Percentiles rank a stretch among this genome's conserved stretches.
Evolutionary conservation across 35 echinoderm and acorn worm species (phyloP).

Genomic region (Apostichopus californicus): DNA sequence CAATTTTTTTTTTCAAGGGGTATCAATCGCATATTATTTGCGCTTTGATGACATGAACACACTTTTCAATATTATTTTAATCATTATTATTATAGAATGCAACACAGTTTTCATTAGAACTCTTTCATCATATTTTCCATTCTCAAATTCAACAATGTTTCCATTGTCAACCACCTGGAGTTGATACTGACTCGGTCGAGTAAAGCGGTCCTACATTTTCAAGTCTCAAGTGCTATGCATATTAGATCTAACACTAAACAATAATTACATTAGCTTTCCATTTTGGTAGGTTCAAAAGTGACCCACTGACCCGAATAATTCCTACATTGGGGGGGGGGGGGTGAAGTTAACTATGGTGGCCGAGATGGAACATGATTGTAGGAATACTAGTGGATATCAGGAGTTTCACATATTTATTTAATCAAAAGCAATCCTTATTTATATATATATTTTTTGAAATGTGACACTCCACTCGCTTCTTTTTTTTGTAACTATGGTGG

Average conservation of each 20-base stretch:
- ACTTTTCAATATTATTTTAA: neutral
- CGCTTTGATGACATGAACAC: neutral
- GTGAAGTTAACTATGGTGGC: too few relatives aligned
- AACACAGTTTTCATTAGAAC: neutral
- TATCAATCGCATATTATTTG: neutral
- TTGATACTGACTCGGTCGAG: neutral
- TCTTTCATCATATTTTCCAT: neutral
- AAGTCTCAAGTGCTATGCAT: neutral
- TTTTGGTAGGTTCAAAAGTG: neutral
- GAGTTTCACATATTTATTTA: too few relatives aligned
- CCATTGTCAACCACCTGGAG: neutral
- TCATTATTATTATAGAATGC: too few relatives aligned
- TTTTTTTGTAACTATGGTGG: too few relatives aligned
- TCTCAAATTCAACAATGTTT: too few relatives aligned
- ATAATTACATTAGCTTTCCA: too few relatives aligned
- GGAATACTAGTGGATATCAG: too few relatives aligned
- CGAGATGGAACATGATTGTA: too few relatives aligned
- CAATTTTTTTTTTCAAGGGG: neutral
- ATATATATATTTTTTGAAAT: too few relatives aligned
- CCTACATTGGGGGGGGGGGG: too few relatives aligned
- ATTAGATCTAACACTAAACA: neutral
- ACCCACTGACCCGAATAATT: neutral
- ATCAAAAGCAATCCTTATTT: too few relatives aligned
- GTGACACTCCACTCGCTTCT: too few relatives aligned
- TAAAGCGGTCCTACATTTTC: neutral